Base-by-base conservation (phyloP, 2,888 invertebrate species). In the Ariolimax columbianus region DNA sequence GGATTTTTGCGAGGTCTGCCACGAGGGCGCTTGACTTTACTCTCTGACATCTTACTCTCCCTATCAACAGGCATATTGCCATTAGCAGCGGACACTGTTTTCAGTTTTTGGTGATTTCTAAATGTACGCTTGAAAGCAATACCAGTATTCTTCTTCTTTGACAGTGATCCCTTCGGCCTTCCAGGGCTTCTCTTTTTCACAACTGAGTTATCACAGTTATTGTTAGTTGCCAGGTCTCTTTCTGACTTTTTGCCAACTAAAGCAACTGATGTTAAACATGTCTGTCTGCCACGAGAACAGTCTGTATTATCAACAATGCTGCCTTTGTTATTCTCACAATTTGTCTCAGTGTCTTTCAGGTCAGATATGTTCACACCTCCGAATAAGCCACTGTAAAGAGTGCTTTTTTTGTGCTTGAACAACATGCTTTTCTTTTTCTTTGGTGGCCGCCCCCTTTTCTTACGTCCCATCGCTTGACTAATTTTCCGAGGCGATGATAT, bases 371-470 rank as follows among this genome's bases (percentile, higher is more conserved):
- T 66, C n/a, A 14, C n/a, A 43, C 26, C n/a, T 30, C 59, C 79
- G 72, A 78, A 83, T 36, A 86, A 43, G 36, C 79, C 78, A 82
- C 83, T 87, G 51, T 89, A 89, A 6, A 89, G 40, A 33, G 87
- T 87, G 73, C 89, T 89, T 68, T 87, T 87, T 73, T 88, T 89
- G 55, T 89, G 88, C 43, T 86, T 86, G 51, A 89, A 82, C 82
- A 86, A 83, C n/a, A 86, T 78, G 68, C 84, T 86, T n/a, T 90
- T 90, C 63, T 86, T 86, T 59, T 87, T 88, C 68, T 88, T 89
- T 30, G 90, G 89, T n/a, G 90, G 90, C 11, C 90, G 66, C 0
- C 91, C 91, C 75, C 88, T 85, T 83, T 89, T 89, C 75, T 87
- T 87, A 77, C 89, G 89, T 3, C 89, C 82, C n/a, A 86, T 86